phyloP scores from a whole-genome alignment of 1,140 invertebrate species.

The Drosophila kohkoa region DNA sequence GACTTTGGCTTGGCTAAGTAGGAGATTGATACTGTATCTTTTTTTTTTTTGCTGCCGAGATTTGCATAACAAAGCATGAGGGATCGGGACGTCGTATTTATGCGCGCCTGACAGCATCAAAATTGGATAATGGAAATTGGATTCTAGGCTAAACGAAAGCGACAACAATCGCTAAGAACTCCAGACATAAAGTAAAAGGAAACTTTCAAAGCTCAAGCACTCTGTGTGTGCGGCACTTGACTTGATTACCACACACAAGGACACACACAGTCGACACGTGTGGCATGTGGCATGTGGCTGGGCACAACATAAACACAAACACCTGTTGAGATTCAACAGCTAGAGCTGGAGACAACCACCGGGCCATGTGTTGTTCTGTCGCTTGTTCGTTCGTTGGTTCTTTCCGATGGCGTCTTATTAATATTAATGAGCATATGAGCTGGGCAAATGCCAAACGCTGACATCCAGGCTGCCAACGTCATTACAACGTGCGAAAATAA shows the following conservation, averaged over 20 bases:
- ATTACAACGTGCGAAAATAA: conserved; percentile 79
- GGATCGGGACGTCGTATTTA: conserved; percentile 48
- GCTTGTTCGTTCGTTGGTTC: background rate
- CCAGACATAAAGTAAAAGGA: conserved; percentile 18
- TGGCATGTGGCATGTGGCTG: conserved; percentile 44
- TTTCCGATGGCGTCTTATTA: conserved; percentile 62
- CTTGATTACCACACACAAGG: conserved; percentile 68
- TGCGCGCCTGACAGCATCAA: conserved; percentile 72
- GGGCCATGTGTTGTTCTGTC: conserved; percentile 16
- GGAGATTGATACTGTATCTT: conserved; percentile 52
- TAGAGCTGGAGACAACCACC: background rate
- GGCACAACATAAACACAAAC: conserved; percentile 48
- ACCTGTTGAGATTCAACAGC: conserved; percentile 69
- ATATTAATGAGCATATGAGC: conserved; percentile 77
- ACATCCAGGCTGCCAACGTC: conserved; percentile 52
- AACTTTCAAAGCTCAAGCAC: conserved; percentile 49
- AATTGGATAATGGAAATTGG: conserved; percentile 82
- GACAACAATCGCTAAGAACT: conserved; percentile 10
- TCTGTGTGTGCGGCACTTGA: conserved; percentile 55
- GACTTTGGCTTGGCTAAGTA: conserved; percentile 47
- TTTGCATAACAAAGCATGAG: conserved; percentile 69
- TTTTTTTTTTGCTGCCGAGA: conserved; percentile 45
- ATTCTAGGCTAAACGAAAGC: conserved; percentile 59
- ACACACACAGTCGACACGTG: conserved; percentile 33
- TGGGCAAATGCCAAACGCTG: conserved; percentile 50